Evolutionary conservation across 2,113 vertebrate species (phyloP), one percentile per base, ranked within the genome.

Genomic region (Eulemur macaco): DNA sequence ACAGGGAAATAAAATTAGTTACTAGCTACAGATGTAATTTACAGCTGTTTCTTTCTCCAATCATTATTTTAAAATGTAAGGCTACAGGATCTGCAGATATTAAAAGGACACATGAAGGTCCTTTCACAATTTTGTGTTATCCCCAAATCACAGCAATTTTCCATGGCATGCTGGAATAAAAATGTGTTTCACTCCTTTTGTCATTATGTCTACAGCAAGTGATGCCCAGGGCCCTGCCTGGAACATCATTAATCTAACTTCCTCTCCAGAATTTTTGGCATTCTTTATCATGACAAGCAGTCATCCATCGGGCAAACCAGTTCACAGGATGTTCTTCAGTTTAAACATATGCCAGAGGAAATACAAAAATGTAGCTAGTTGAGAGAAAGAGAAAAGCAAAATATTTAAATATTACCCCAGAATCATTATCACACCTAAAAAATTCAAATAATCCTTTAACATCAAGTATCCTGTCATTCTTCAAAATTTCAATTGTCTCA

Each of bases 41-140:
- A 84, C 74, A 63, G 82, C 86, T 86, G 5, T 95, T 91, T 96
- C 39, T 74, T 78, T 85, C 50, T 94, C 86, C 54, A 42, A n/a
- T 84, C 68, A 50, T 92, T 94, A 85, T 97, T 94, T 93, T 95
- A 86, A 86, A 77, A 80, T 66, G 52, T 74, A 60, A 94, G 77
- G 69, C 85, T 86, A 34, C 80, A 94, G 58, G n/a, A 83, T 96
- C 42, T 97, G 23, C 37, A 86, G 93, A 86, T 86, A 58, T 58
- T 89, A 86, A 97, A 39, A 94, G 82, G 66, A 93, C 20, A 39
- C 15, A 20, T 45, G 83, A 92, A 88, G 39, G 50, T 86, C 63
- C 20, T 89, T 93, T 34, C n/a, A 54, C 37, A 69, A 29, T 87
- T 98, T 86, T 91, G 71, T 88, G 82, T 50, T 91, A 64, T 2